A percentile compares a stretch with the other conserved stretches of the same genome.
Evolutionary conservation across 2,113 vertebrate species (phyloP).

Genomic region (Equus przewalskii): DNA sequence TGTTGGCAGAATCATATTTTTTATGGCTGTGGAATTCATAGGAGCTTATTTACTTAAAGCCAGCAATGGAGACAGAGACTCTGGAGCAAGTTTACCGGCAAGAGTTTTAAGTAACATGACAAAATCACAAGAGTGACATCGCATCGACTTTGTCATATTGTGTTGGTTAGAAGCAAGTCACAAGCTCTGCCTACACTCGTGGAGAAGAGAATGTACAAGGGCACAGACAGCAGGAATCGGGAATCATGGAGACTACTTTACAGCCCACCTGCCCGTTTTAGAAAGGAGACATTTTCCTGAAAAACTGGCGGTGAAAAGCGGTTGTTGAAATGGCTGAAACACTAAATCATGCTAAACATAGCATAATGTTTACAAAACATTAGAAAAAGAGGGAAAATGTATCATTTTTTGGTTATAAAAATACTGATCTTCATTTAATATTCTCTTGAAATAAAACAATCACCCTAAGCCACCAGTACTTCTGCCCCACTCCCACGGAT

Average conservation of each 20-base stretch:
- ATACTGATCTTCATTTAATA: neutral
- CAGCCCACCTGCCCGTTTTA: neutral
- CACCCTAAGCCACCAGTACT: neutral
- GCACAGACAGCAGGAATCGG: neutral
- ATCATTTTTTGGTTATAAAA: neutral
- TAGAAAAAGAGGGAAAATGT: no score
- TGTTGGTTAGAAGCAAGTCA: neutral
- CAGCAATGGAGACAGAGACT: neutral
- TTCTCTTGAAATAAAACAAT: neutral
- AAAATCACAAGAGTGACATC: neutral
- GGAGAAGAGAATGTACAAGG: neutral
- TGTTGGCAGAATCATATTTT: neutral
- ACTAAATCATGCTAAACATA: no score
- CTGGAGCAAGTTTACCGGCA: neutral
- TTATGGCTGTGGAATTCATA: neutral
- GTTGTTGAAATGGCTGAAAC: no score
- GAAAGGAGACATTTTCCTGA: neutral
- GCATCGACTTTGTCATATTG: neutral
- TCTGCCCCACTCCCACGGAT: neutral
- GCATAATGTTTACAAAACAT: no score
- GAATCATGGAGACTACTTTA: neutral
- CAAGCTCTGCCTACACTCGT: neutral
- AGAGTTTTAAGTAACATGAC: neutral
- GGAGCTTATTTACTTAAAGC: neutral
- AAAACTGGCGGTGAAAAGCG: no score